Percentiles rank a stretch among this genome's conserved stretches.
Evolutionary conservation across 2,113 vertebrate genomes (phyloP).

Genomic region (Phaethornis superciliosus): DNA sequence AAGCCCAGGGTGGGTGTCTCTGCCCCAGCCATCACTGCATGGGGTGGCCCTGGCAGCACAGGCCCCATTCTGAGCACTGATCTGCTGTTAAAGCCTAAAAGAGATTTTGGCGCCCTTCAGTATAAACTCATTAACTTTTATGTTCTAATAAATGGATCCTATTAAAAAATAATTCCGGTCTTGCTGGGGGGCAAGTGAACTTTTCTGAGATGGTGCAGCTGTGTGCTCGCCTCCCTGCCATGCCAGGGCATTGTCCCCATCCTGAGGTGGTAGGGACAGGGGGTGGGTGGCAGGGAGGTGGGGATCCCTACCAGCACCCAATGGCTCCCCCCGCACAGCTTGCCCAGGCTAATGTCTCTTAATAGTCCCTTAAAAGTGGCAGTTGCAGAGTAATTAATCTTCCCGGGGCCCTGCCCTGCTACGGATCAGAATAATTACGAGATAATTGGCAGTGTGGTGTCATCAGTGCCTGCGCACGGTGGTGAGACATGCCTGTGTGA

Average conservation of each 20-base stretch:
- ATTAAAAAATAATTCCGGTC: slow-evolving; percentile 82
- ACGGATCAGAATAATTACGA: slow-evolving; percentile 38
- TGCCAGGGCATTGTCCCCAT: rapidly evolving
- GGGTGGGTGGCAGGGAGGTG: neutral
- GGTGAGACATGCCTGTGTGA: neutral
- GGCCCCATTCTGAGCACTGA: slow-evolving; percentile 69
- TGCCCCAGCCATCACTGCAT: rapidly evolving
- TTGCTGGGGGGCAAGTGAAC: slow-evolving; percentile 69
- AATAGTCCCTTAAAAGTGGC: slow-evolving; percentile 63
- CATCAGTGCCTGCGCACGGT: neutral
- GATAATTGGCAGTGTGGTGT: slow-evolving; percentile 60
- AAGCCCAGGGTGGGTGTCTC: neutral
- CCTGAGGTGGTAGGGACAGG: rapidly evolving
- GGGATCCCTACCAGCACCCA: neutral
- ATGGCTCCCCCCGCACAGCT: neutral
- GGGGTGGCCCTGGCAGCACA: neutral
- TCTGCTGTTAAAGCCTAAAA: slow-evolving; percentile 82
- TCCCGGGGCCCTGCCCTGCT: slow-evolving; percentile 53
- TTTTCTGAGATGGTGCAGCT: neutral
- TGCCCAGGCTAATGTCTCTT: slow-evolving; percentile 20
- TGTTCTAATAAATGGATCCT: slow-evolving; percentile 82
- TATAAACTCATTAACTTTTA: slow-evolving; percentile 90
- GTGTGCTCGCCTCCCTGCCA: neutral
- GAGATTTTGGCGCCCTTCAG: slow-evolving; percentile 77
- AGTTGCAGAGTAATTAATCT: slow-evolving; percentile 58